These are phyloP conservation scores for Galeopsomyia nigrocyanea DNA, from an alignment of 2,888 invertebrate species.

Conservation along the genomic window DNA sequence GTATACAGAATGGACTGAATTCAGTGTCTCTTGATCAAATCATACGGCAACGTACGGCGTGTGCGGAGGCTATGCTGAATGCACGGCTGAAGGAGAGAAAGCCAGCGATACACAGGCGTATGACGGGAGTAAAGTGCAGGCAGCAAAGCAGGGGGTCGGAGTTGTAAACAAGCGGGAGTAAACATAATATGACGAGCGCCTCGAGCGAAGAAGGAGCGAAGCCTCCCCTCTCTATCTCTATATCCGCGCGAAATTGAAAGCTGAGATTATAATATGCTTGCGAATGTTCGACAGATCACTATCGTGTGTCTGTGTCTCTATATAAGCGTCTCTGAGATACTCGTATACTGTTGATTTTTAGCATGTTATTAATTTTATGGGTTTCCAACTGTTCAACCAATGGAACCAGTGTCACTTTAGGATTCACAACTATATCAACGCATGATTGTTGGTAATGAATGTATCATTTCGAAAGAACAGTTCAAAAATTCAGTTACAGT, in stretches of 20 bases:
- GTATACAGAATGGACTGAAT: conserved; percentile 19
- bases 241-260: conserved; percentile 33
- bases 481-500: no score
- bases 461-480: no score
- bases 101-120: not conserved
- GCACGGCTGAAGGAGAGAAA: conserved; percentile 17
- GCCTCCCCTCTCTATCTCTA: conserved; percentile 31
- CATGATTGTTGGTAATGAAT: no score
- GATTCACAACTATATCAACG: no score
- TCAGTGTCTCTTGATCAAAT: conserved; percentile 45
- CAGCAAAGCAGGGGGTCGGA: conserved; percentile 45
- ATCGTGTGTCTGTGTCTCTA: not conserved
- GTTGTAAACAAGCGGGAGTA: conserved; percentile 66
- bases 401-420: no score
- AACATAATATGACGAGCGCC: conserved; percentile 69
- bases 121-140: no score
- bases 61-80: not conserved
- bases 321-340: not conserved
- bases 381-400: no score
- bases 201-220: conserved; percentile 55
- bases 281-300: not conserved
- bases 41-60: conserved; percentile 18
- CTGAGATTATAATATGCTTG: conserved; percentile 37
- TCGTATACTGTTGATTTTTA: not conserved
- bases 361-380: no score